Percentiles rank a stretch among this genome's conserved stretches.
These are phyloP conservation scores for Lydus trimaculatus DNA, from an alignment of 2,888 invertebrate genomes.

Conservation along the genomic window DNA sequence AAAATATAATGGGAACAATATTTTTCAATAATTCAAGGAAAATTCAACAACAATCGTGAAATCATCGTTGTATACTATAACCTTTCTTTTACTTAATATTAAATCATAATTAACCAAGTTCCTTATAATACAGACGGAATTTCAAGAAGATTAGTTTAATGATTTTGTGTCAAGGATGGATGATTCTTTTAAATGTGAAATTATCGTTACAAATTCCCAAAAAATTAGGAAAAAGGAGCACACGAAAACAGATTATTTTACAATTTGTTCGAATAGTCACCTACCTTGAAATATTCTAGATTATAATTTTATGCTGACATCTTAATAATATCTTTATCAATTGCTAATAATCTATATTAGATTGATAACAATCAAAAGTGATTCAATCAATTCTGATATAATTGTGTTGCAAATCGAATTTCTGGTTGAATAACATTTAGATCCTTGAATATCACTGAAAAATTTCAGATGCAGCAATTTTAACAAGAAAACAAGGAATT, in stretches of 20 bases:
- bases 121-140: not conserved
- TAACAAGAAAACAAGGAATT: not conserved
- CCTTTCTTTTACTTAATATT: not conserved
- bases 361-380: not conserved
- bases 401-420: not conserved
- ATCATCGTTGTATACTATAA: not conserved
- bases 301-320: too few relatives aligned
- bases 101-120: not conserved
- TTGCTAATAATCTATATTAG: too few relatives aligned
- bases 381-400: not conserved
- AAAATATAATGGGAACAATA: too few relatives aligned
- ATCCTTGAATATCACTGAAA: not conserved
- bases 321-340: not conserved
- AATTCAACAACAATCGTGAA: not conserved
- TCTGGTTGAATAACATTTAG: not conserved
- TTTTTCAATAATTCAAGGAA: not conserved
- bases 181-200: not conserved
- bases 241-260: not conserved
- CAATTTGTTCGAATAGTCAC: not conserved
- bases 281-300: not conserved
- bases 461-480: not conserved
- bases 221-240: too few relatives aligned
- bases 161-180: not conserved
- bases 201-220: not conserved
- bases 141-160: not conserved